Conservation (phyloP, 2,797 vertebrate genomes). For the Vultur gryphus region DNA sequence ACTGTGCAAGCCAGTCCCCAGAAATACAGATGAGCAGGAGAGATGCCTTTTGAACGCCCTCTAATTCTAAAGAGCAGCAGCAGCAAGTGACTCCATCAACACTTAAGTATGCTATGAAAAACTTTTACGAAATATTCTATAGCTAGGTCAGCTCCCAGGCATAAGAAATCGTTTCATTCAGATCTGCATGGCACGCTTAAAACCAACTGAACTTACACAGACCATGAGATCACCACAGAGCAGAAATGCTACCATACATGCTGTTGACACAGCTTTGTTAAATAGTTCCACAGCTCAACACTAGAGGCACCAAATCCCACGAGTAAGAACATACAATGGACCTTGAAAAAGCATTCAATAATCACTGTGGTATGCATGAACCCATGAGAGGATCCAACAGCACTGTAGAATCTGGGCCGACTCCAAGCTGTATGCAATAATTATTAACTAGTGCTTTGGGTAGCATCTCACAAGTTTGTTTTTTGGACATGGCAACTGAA, state of each 20-base stretch:
- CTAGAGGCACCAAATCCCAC: constrained; percentile 42
- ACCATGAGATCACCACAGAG: neutral
- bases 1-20: neutral
- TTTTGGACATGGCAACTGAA: neutral
- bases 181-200: neutral
- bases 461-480: neutral
- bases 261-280: neutral
- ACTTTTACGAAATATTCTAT: neutral
- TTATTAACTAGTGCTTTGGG: constrained; percentile 46
- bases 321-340: neutral
- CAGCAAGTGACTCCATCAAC: neutral
- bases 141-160: neutral
- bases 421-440: constrained; percentile 34
- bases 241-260: neutral
- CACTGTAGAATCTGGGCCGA: neutral
- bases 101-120: fast-evolving
- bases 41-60: neutral
- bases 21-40: neutral
- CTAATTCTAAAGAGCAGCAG: neutral
- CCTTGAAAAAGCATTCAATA: constrained; percentile 23
- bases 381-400: constrained; percentile 15
- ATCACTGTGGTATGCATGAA: constrained; percentile 29
- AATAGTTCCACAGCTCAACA: constrained; percentile 3
- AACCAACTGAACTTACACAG: neutral
- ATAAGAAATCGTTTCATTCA: neutral